A percentile compares a stretch with the other conserved stretches of the same genome.
These are phyloP conservation scores for Leptodactylus fuscus DNA, from an alignment of 2,113 vertebrate species.

Conservation along the genomic window DNA sequence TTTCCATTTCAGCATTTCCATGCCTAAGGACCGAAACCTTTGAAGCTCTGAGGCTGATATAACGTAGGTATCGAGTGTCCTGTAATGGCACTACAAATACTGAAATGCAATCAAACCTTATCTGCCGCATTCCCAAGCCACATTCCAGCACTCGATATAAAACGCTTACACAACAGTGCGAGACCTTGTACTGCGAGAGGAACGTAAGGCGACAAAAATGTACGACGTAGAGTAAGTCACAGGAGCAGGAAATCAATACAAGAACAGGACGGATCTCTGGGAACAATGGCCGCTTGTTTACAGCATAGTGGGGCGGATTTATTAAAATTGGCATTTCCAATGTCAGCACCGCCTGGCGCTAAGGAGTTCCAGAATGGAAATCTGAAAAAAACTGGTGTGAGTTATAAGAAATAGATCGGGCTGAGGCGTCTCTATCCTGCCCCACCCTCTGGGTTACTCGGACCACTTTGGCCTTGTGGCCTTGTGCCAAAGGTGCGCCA, in stretches of 20 bases:
- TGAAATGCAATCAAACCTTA: constrained; percentile 6
- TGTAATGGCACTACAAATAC: constrained; percentile 4
- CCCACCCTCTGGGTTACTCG: no score
- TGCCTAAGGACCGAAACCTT: not conserved
- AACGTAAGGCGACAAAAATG: not conserved
- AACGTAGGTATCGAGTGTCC: not conserved
- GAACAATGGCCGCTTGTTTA: no score
- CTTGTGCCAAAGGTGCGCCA: no score
- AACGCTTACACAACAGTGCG: constrained; percentile 10
- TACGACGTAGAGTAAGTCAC: not conserved
- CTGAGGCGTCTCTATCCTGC: no score
- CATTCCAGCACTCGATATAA: not conserved
- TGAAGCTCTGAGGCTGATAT: not conserved
- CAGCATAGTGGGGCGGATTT: no score
- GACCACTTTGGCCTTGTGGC: no score
- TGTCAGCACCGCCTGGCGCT: no score
- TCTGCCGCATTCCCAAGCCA: not conserved
- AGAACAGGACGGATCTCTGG: no score
- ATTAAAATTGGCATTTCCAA: no score
- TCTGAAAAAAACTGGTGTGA: no score
- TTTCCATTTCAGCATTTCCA: not conserved
- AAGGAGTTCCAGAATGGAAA: no score
- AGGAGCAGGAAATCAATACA: not conserved
- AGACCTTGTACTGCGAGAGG: not conserved
- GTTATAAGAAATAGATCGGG: no score